Base-by-base conservation (phyloP, 2,888 invertebrate genomes). In the Chrysotoxum bicinctum region DNA sequence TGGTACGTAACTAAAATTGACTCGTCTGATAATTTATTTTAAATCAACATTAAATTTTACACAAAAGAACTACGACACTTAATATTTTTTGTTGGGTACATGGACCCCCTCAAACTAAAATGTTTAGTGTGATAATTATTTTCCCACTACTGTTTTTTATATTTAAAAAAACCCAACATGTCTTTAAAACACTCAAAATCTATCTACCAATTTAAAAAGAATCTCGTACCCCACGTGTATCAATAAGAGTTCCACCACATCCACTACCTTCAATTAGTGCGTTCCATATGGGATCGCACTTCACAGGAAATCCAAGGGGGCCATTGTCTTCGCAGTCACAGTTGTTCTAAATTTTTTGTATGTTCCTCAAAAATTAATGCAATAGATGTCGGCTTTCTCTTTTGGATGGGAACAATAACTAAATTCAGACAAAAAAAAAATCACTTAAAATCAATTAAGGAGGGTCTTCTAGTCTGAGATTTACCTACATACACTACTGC, bases 211-310 rank as follows among this genome's bases (percentile, higher is more conserved):
- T 74, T 83, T 78, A 54, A 12, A 35, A 68, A 73, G 60, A 62
- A 26, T n/a, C n/a, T n/a, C n/a, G n/a, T 74, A 79, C 83, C 83
- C 83, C 83, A 83, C 78, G 78, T 78, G 83, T 74, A 64, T 43
- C n/a, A 50, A n/a, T 54, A 48, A 54, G 5, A 21, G 35, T 21
- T 16, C 21, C 43, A 48, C 37, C 32, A 21, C 62, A 45, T 54
- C 60, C 9, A 21, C 62, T 48, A 60, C 60, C 9, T n/a, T 66
- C 52, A 30, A 12, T 19, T 73, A 78, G 78, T 78, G 78, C 37
- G 23, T 74, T 19, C 78, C 83, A 79, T 83, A 79, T 83, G 83
- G 45, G 62, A 40, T 48, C 19, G 48, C 78, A 62, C 56, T 66
- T 81, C 12, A 45, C 52, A 32, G 21, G 30, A 73, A 62, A 82